Base-by-base conservation (phyloP, 2,888 invertebrate species). In the Drosophila aldrichi region DNA sequence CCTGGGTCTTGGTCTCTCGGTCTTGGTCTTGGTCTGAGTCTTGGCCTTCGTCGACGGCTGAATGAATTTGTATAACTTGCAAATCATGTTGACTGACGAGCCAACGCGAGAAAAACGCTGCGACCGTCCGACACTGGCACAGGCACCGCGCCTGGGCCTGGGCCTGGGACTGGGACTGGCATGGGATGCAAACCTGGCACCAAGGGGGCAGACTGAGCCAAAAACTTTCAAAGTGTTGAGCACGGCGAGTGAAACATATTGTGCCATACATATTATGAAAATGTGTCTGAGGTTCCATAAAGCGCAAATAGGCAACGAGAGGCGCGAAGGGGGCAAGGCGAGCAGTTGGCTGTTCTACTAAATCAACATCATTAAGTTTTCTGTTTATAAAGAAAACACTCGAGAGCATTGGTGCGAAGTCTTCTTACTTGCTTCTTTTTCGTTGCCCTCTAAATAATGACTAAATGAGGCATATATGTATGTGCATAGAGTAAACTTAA, bases 351-450 rank as follows among this genome's bases (percentile, higher is more conserved):
- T 74, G 81, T 73, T 88, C 81, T 79, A 90, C 89, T 88, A 88
- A 88, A 81, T 89, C 88, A 88, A 90, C 88, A 88, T 90, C 88
- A 88, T 88, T 88, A 90, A 81, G 88, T 88, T 85, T 82, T 81
- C 76, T 88, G 90, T 88, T 90, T 88, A 88, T 88, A 81, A 82
- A 89, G 86, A 89, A 88, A 88, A 89, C 90, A 88, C 86, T 90
- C 75, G 67, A 85, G 65, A 85, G 67, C 82, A 74, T 74, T 60
- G 66, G 63, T 71, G 73, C 73, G 58, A 72, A 69, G 62, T 70
- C 65, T 69, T 56, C 32, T 54, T 44, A 40, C 22, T 52, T 48
- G 32, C 40, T 62, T 46, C 43, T 52, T 36, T 52, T 48, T 36
- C 18, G 25, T 22, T 48, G 3, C 48, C 48, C 58, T 32, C 6